Evolutionary conservation across 1,140 invertebrate species (phyloP).

Genomic region (Agrilus planipennis): DNA sequence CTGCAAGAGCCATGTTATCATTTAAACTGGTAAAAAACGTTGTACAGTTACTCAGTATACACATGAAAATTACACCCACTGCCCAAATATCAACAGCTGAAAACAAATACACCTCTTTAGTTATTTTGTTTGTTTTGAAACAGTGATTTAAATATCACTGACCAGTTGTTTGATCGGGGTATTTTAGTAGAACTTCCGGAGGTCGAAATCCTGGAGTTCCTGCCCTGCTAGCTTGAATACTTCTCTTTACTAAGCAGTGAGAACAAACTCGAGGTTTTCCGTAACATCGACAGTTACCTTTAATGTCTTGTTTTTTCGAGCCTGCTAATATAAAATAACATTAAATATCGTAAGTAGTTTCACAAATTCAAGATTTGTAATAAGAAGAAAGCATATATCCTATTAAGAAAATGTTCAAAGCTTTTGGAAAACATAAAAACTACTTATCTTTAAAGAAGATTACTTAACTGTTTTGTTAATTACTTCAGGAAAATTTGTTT

Average conservation of each 20-base stretch:
- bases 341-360: too few species aligned
- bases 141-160: conserved; percentile 13
- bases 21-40: conserved; percentile 75
- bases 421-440: too few species aligned
- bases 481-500: too few species aligned
- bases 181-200: conserved; percentile 76
- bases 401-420: too few species aligned
- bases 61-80: conserved; percentile 72
- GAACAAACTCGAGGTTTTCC: conserved; percentile 51
- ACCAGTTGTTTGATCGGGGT: conserved; percentile 61
- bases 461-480: too few species aligned
- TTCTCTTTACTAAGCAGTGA: conserved; percentile 44
- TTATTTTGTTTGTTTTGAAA: conserved; percentile 4
- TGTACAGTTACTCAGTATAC: conserved; percentile 65
- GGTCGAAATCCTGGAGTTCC: conserved; percentile 85
- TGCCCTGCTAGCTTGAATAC: conserved; percentile 61
- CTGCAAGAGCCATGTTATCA: conserved; percentile 67
- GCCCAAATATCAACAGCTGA: conserved; percentile 83
- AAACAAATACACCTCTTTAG: conserved; percentile 6
- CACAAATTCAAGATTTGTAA: too few species aligned
- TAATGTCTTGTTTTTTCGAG: not conserved
- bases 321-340: too few species aligned
- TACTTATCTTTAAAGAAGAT: too few species aligned
- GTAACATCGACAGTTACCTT: conserved; percentile 47
- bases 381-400: too few species aligned